A percentile compares a stretch with the other conserved stretches of the same genome.
These are phyloP conservation scores for Pristionchus pacificus DNA, from an alignment of 1,140 invertebrate genomes.

Conservation along the genomic window DNA sequence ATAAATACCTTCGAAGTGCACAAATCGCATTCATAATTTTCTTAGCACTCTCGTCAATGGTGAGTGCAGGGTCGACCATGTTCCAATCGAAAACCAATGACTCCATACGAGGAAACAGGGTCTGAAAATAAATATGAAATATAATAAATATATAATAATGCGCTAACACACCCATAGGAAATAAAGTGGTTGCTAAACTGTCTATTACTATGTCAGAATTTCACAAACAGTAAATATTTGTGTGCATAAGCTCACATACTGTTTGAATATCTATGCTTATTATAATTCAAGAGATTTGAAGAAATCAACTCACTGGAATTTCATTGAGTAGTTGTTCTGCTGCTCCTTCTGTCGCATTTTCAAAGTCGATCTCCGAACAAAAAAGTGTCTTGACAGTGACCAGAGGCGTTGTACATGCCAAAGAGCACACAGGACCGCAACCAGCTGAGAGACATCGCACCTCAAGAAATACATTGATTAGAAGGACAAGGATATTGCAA, in stretches of 20 bases:
- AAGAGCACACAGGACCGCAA: constrained; percentile 3
- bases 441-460: neutral
- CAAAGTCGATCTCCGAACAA: too few species aligned
- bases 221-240: constrained; percentile 20
- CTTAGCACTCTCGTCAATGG: constrained; percentile 12
- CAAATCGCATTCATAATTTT: constrained; percentile 6
- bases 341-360: too few species aligned
- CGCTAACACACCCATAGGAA: neutral
- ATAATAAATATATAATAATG: neutral
- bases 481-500: neutral
- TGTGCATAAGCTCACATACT: neutral
- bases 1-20: constrained; percentile 1
- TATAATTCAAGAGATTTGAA: too few species aligned
- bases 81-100: constrained; percentile 25
- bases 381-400: too few species aligned
- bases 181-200: neutral
- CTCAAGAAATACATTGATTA: neutral
- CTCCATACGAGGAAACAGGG: too few species aligned
- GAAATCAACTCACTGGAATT: too few species aligned
- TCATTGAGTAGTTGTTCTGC: too few species aligned
- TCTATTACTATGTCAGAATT: constrained; percentile 11
- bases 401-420: too few species aligned
- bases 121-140: too few species aligned
- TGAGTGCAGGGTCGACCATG: constrained; percentile 14
- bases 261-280: too few species aligned